A percentile compares a stretch with the other conserved stretches of the same genome.
Conservation (phyloP, 2,797 vertebrate species). For the Onychomys arenicola region DNA sequence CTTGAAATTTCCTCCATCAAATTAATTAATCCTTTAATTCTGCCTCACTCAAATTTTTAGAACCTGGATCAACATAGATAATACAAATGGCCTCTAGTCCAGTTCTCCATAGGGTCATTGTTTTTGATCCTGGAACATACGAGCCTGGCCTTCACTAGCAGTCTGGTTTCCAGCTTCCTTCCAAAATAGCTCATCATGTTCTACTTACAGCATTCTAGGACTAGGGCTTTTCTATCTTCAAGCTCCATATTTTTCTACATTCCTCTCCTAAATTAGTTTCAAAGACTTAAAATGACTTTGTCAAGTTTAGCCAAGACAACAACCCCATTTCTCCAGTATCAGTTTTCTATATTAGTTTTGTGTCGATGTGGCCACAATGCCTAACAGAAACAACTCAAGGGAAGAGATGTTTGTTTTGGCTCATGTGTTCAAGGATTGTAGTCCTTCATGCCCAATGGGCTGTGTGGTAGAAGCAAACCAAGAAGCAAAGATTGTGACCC, state of each 20-base stretch:
- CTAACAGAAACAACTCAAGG: background rate
- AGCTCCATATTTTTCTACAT: background rate
- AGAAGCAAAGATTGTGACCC: background rate
- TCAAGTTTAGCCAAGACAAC: background rate
- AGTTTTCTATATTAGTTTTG: background rate
- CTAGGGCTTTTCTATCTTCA: background rate
- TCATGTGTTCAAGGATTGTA: background rate
- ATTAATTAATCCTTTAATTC: background rate
- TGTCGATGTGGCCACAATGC: background rate
- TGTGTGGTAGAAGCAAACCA: background rate
- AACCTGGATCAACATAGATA: background rate
- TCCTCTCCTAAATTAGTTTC: background rate
- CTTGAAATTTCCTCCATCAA: background rate
- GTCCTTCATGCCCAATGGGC: background rate
- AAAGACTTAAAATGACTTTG: background rate
- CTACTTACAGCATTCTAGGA: background rate
- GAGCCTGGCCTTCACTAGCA: background rate
- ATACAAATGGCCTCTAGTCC: background rate
- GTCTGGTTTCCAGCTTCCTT: background rate
- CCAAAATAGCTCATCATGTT: background rate
- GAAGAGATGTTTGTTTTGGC: background rate
- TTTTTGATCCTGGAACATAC: background rate
- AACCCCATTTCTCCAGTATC: background rate
- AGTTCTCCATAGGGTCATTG: background rate
- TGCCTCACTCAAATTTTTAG: background rate